Base-by-base conservation (phyloP, 2,113 vertebrate species). In the Callocephalon fimbriatum region DNA sequence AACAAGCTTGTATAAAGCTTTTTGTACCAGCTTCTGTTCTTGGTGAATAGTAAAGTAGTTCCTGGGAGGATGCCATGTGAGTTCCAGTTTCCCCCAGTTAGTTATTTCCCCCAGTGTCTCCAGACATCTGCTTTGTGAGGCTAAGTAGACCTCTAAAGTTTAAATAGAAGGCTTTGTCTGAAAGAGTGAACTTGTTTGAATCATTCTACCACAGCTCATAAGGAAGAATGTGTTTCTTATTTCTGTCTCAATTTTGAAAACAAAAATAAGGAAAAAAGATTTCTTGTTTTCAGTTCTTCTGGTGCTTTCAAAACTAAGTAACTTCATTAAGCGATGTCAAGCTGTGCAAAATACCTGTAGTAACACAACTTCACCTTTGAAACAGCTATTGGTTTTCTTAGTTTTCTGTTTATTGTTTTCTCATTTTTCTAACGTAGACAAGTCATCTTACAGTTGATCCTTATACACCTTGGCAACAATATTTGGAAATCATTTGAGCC, bases 31-130 rank as follows among this genome's bases (percentile, higher is more conserved):
- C 50, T 58, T 56, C 50, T 71, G 26, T 21, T 83, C 37, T 19
- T 27, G 7, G 31, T 48, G 68, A 77, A 26, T 3, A 42, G 67
- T 48, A 27, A 10, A 51, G 27, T 23, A 40, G 47, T 1, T 83
- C 27, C 72, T 58, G 19, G 48, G 23, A 38, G 37, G 10, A 18
- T 37, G 9, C 37, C 10, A 15, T 0, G 0, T 16, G 32, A 79
- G 18, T 44, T 51, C 21, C 12, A 35, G 20, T 82, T 50, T 82
- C 11, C 23, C 29, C 4, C 17, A 51, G 0, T 40, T 35, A 54
- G 19, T 68, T 35, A 58, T 35, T 58, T 58, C 21, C 21, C 21
- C 56, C 19, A 51, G 29, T n/a, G 27, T 48, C 32, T 73, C 14
- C 37, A 83, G 62, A 47, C 26, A 29, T 6, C 67, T 72, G 35